These are phyloP conservation scores for Acanthisitta chloris DNA, from an alignment of 2,113 vertebrate genomes.

Conservation along the genomic window DNA sequence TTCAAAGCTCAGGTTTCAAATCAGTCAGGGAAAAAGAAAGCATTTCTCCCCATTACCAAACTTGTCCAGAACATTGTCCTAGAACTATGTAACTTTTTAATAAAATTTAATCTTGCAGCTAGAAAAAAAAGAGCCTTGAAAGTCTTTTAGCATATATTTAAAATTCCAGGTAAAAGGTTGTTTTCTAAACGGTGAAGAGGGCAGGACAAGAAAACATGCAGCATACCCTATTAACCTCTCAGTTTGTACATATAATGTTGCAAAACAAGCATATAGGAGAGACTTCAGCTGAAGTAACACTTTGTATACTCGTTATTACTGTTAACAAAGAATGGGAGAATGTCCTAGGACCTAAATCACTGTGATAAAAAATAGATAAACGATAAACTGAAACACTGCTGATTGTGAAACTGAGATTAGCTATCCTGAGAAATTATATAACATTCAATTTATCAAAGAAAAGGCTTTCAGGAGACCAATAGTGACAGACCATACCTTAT, in stretches of 20 bases:
- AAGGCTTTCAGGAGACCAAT: neutral
- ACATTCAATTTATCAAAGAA: neutral
- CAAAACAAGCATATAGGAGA: neutral
- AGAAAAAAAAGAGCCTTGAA: neutral
- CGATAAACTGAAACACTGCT: neutral
- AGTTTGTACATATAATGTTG: neutral
- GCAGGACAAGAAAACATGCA: neutral
- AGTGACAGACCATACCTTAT: neutral
- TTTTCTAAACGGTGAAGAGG: neutral
- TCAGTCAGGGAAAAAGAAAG: neutral
- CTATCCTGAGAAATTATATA: neutral
- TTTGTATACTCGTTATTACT: neutral
- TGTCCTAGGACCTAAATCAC: neutral
- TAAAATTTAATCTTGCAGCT: neutral
- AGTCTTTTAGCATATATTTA: neutral
- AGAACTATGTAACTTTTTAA: neutral
- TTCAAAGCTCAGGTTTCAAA: neutral
- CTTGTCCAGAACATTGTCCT: neutral
- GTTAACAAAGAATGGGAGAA: neutral
- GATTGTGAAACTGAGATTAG: neutral
- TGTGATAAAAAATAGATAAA: neutral
- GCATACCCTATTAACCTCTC: neutral
- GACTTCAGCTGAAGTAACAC: neutral
- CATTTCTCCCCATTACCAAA: neutral
- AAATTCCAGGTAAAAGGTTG: neutral